These are phyloP conservation scores for Ochlodes sylvanus DNA, from an alignment of 2,888 invertebrate genomes.

Conservation along the genomic window DNA sequence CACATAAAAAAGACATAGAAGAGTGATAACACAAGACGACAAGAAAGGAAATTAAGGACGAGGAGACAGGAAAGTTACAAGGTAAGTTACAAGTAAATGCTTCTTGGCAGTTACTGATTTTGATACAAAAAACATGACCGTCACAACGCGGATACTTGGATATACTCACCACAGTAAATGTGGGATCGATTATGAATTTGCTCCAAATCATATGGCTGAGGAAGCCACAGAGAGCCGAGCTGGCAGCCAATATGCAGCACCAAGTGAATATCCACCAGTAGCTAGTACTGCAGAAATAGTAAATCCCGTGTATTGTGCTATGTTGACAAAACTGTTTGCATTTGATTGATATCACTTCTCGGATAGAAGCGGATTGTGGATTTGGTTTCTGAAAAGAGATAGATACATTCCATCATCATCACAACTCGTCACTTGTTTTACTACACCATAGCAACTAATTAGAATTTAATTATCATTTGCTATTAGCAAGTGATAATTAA, in stretches of 20 bases:
- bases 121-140: no score
- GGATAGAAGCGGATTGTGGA: not conserved
- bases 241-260: slow-evolving; percentile 55
- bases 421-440: no score
- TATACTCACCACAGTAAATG: slow-evolving; percentile 69
- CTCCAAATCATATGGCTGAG: slow-evolving; percentile 72
- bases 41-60: no score
- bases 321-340: slow-evolving; percentile 59
- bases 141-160: not conserved
- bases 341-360: slow-evolving; percentile 40
- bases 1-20: no score
- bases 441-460: no score
- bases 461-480: no score
- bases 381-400: slow-evolving; percentile 7
- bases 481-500: no score
- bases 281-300: slow-evolving; percentile 58
- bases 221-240: slow-evolving; percentile 60
- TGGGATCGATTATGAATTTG: slow-evolving; percentile 68
- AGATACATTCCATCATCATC: no score
- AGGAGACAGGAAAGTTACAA: no score
- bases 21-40: no score
- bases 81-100: no score
- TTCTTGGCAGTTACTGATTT: no score
- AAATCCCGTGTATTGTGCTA: slow-evolving; percentile 66
- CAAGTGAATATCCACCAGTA: slow-evolving; percentile 54